A percentile compares a stretch with the other conserved stretches of the same genome.
phyloP scores from a whole-genome alignment of 2,888 invertebrate genomes.

The Eilema caniola region DNA sequence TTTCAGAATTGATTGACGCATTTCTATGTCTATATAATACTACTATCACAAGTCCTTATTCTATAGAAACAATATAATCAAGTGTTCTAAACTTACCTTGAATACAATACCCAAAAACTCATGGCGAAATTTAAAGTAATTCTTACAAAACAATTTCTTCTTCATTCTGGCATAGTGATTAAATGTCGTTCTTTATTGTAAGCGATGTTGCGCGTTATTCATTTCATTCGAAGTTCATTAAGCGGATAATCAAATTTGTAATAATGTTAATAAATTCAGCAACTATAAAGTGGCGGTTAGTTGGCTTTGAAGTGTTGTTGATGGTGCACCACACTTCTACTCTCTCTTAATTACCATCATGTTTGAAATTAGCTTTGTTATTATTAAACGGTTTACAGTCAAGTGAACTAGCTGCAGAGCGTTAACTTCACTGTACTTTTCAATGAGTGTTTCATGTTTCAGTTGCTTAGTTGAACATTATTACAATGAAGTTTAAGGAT shows the following conservation, averaged over 20 bases:
- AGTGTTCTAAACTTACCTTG: too few species aligned
- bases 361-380: constrained; percentile 6
- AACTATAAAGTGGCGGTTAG: not conserved
- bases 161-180: not conserved
- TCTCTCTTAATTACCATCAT: not conserved
- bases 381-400: not conserved
- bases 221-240: constrained; percentile 35
- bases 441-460: not conserved
- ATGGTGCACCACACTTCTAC: not conserved
- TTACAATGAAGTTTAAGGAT: not conserved
- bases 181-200: constrained; percentile 14
- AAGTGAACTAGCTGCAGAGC: not conserved
- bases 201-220: constrained; percentile 25
- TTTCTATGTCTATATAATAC: too few species aligned
- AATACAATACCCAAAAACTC: too few species aligned
- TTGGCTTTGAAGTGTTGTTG: not conserved
- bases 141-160: constrained; percentile 13
- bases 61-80: too few species aligned
- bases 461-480: not conserved
- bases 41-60: too few species aligned
- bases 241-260: constrained; percentile 23
- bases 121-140: not conserved
- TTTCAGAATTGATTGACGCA: too few species aligned
- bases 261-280: constrained; percentile 3
- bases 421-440: not conserved